Evolutionary conservation across 2,797 vertebrate genomes (phyloP), one percentile per base, ranked within the genome.

Genomic region (Takifugu rubripes): DNA sequence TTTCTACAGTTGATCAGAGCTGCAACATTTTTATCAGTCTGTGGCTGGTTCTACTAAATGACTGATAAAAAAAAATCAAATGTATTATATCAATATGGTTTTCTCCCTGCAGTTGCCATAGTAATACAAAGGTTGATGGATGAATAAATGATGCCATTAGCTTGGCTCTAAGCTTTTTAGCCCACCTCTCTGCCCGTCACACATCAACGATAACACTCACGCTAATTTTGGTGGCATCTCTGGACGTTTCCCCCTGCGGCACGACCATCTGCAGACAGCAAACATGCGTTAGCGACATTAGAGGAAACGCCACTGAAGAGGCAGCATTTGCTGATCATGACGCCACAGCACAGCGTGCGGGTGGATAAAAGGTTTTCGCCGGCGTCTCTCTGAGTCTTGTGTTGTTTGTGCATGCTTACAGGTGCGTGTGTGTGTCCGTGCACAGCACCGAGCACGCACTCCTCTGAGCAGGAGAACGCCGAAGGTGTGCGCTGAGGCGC

Each of bases 171-270:
- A 40, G 36, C 12, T 40, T 40, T 36, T 14, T 40, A 40, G 3
- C 7, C 31, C 8, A 33, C 31, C 4, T 2, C 7, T 9, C 7
- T 33, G 31, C 31, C 9, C 7, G 10, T 33, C 31, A 10, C 31
- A 33, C 8, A 33, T 33, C 31, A 33, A 33, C 8, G 31, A 10
- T 33, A 14, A 40, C 61, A 96, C 95, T 97, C 88, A 98, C 96
- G 8, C 96, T 98, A 78, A 98, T 98, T 92, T 98, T 98, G 40
- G 94, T 96, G 0, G 92, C 94, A 5, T 93, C 94, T 88, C 91
- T 94, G 55, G 88, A 89, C 0, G 87, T 79, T 69, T 94, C 92
- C 81, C 96, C 94, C 84, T 86, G 88, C 29, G 90, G 80, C 63
- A 85, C 83, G 14, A 40, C 36, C 71, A 94, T 90, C 95, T 98